Evolutionary conservation across 2,888 invertebrate species (phyloP).

Genomic region (Trissoscelio sp.): DNA sequence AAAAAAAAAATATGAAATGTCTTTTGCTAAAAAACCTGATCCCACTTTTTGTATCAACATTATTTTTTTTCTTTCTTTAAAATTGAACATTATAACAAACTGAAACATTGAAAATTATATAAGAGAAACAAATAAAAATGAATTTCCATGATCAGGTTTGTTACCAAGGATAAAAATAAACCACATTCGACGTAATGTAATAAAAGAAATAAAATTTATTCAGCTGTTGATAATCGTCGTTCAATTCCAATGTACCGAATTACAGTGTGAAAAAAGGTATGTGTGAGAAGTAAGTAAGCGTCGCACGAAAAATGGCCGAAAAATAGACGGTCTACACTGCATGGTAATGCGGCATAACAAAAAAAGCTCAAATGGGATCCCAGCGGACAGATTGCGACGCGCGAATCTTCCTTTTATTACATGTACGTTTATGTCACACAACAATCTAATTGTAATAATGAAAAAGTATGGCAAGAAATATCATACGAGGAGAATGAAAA

Average conservation of each 20-base stretch:
- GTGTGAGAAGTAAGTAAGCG: too few species aligned
- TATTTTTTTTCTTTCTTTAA: too few species aligned
- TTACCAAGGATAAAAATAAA: slow-evolving; percentile 5
- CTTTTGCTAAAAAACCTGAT: too few species aligned
- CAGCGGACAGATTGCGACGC: background rate
- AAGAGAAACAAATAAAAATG: too few species aligned
- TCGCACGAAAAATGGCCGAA: slow-evolving; percentile 3
- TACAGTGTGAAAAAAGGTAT: background rate
- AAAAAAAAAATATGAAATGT: too few species aligned
- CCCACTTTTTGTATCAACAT: too few species aligned
- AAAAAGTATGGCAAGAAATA: slow-evolving; percentile 36
- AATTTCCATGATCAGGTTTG: background rate
- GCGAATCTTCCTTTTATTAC: background rate
- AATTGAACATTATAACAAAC: too few species aligned
- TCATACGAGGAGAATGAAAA: background rate
- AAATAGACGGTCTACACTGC: background rate
- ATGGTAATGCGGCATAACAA: background rate
- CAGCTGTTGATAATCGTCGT: background rate
- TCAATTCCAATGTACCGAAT: background rate
- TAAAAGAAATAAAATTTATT: background rate
- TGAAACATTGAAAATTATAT: too few species aligned
- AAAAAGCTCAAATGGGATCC: slow-evolving; percentile 39
- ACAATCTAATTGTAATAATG: slow-evolving; percentile 32
- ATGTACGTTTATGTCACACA: slow-evolving; percentile 4
- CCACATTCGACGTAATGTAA: slow-evolving; percentile 2